Evolutionary conservation across 2,797 vertebrate genomes (phyloP), one percentile per base, ranked within the genome.

Genomic region (Kryptopterus vitreolus): DNA sequence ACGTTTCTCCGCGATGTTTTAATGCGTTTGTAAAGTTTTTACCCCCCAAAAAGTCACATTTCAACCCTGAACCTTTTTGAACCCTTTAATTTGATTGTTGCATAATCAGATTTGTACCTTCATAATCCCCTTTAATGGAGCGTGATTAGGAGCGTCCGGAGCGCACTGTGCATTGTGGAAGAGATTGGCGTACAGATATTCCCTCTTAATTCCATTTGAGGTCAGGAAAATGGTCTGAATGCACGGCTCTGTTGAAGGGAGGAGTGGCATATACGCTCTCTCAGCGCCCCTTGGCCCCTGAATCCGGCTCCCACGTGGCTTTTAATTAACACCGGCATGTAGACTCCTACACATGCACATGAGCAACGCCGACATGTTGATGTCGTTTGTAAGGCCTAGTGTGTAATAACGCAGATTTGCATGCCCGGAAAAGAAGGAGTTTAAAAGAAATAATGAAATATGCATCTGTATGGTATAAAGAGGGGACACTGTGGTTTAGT

Each of bases 271-370:
- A 63, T 80, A 69, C 35, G 35, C 50, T 65, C 43, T 76, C 48
- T 66, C 62, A 0, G 69, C 22, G 15, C 87, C 88, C 89, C 90
- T 78, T 90, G 89, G 90, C 89, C 88, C 58, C 50, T 76, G 31
- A 77, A 58, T 78, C 85, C 26, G 46, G 62, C 81, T 81, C 78
- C 81, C 80, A 78, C 1, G 10, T 70, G 53, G 55, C 80, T 87
- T 88, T 87, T 82, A 86, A 89, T 90, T 70, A 80, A 70, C 62
- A 73, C 24, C 15, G 69, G 48, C 50, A 62, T 58, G 43, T 58
- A 69, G 4, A n/a, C 68, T 61, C 79, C 26, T 8, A 63, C 31
- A 35, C 68, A 70, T 78, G 72, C 74, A 73, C 61, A 46, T 59
- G 55, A 63, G 65, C 43, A 48, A 9, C 8, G 33, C 68, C 12